Conservation (phyloP, 2,797 vertebrate species). For the Eutrigla gurnardus region DNA sequence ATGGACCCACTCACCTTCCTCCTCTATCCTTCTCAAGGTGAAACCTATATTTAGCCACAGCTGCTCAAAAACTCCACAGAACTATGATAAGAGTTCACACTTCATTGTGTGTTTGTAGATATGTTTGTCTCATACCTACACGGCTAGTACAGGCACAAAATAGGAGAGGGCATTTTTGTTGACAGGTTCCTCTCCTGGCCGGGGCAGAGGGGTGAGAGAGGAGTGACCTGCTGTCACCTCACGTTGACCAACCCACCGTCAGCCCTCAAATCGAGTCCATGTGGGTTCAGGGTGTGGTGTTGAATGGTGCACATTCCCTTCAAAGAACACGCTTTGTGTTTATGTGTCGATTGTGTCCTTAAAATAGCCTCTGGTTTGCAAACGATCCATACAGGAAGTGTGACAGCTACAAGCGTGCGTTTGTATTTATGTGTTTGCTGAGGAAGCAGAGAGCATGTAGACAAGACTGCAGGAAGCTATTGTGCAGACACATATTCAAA, state of each 20-base stretch:
- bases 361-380: slow-evolving; percentile 55
- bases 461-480: slow-evolving; percentile 1
- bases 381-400: slow-evolving; percentile 51
- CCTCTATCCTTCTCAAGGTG: slow-evolving; percentile 45
- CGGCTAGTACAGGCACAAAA: not conserved
- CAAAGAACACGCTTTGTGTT: slow-evolving; percentile 36
- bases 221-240: slow-evolving; percentile 20
- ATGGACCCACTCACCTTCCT: slow-evolving; percentile 55
- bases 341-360: slow-evolving; percentile 49
- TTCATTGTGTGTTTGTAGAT: slow-evolving; percentile 21
- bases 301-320: slow-evolving; percentile 47
- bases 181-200: not conserved
- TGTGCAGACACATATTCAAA: slow-evolving; percentile 36
- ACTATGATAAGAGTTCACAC: not conserved
- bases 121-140: slow-evolving; percentile 7
- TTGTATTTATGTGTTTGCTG: slow-evolving; percentile 25
- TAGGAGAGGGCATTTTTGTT: slow-evolving; percentile 9
- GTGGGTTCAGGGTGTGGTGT: slow-evolving; percentile 63
- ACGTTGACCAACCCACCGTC: slow-evolving; percentile 35
- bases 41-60: slow-evolving; percentile 30
- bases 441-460: slow-evolving; percentile 16
- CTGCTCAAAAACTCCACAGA: not conserved
- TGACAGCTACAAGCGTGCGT: slow-evolving; percentile 27
- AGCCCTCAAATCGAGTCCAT: slow-evolving; percentile 51
- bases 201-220: slow-evolving; percentile 3